A percentile compares a stretch with the other conserved stretches of the same genome.
Conservation (phyloP, 1,140 invertebrate genomes). For the Drosophila kikkawai region DNA sequence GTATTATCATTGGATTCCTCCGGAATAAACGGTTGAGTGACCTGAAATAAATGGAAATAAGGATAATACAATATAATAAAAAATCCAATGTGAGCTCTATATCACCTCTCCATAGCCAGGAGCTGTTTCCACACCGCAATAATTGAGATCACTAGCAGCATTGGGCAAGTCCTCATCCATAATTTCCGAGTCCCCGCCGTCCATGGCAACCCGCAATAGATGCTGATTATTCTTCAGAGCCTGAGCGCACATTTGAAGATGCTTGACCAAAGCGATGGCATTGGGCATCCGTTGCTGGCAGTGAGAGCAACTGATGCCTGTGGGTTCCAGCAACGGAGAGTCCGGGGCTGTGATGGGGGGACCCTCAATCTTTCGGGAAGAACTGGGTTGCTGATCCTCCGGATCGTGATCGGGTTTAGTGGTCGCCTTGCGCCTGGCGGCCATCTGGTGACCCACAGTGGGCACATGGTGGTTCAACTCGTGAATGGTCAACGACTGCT, state of each 20-base stretch:
- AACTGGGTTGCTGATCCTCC: conserved; percentile 23
- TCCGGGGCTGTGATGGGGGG: not conserved
- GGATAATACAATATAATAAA: not conserved
- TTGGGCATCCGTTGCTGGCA: conserved; percentile 66
- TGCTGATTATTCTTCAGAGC: conserved; percentile 32
- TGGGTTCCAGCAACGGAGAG: not conserved
- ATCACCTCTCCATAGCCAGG: conserved; percentile 86
- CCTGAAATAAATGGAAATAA: conserved; percentile 35
- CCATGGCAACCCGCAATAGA: conserved; percentile 8
- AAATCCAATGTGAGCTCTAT: not conserved
- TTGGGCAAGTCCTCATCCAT: conserved; percentile 48
- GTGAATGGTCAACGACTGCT: conserved; percentile 96
- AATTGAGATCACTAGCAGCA: conserved; percentile 62
- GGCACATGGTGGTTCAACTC: conserved; percentile 95
- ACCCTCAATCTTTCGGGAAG: not conserved
- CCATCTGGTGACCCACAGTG: conserved; percentile 86
- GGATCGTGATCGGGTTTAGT: conserved; percentile 32
- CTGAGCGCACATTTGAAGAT: conserved; percentile 49
- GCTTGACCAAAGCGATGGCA: conserved; percentile 54
- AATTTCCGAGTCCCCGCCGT: conserved; percentile 28
- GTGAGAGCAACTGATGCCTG: conserved; percentile 55
- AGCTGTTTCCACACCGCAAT: conserved; percentile 86
- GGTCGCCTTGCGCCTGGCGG: conserved; percentile 80
- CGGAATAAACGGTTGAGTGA: conserved; percentile 76
- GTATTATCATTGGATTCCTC: conserved; percentile 78